Conservation (phyloP, 2,888 invertebrate genomes). For the Torymus auratus region DNA sequence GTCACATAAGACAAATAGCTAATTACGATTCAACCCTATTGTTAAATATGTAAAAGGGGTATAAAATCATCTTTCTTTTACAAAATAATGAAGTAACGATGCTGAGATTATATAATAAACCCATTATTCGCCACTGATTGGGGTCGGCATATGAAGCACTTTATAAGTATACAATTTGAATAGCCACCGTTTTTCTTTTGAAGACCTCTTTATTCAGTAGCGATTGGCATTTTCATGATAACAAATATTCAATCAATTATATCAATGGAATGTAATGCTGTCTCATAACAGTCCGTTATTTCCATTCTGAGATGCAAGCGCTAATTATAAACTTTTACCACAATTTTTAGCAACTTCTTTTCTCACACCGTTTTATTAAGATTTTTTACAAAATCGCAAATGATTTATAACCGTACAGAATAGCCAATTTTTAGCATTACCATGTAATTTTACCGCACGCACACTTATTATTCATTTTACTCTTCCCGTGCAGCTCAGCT, state of each 20-base stretch:
- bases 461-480: conserved; percentile 1
- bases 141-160: no score
- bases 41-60: no score
- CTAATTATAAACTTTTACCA: no score
- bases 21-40: no score
- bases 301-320: neutral
- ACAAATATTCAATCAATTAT: conserved; percentile 11
- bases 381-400: neutral
- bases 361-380: neutral
- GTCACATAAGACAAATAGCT: no score
- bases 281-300: neutral
- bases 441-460: conserved; percentile 2
- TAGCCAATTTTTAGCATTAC: conserved; percentile 8
- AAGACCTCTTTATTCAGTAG: conserved; percentile 6
- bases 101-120: no score
- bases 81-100: no score
- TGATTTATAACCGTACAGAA: conserved; percentile 35
- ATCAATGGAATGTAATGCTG: neutral
- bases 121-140: no score
- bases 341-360: neutral
- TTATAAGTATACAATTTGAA: neutral
- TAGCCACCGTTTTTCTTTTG: neutral
- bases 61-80: no score
- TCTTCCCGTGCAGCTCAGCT: neutral
- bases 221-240: neutral